Conservation (phyloP, 2,888 invertebrate species). For the Mycalesis mineus region DNA sequence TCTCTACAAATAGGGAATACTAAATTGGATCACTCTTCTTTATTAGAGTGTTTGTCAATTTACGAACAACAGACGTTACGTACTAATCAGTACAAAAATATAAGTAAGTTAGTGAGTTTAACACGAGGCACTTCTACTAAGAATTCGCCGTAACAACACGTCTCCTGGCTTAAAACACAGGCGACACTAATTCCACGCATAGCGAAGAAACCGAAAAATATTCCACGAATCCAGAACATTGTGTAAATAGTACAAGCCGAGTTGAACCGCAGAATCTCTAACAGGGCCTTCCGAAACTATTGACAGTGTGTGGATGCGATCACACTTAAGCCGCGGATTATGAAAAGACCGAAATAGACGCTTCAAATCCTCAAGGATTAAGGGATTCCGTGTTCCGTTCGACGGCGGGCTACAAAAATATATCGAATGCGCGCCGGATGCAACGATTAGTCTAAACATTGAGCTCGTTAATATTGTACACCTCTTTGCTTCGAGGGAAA, state of each 20-base stretch:
- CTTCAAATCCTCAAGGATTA: constrained; percentile 75
- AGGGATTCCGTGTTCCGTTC: constrained; percentile 74
- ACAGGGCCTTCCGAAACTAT: constrained; percentile 74
- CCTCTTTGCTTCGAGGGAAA: constrained; percentile 18
- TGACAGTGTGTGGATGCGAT: constrained; percentile 79
- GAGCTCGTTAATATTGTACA: constrained; percentile 63
- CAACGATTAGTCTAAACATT: constrained; percentile 74
- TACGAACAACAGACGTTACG: no score
- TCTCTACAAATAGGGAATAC: no score
- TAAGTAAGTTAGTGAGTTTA: not conserved
- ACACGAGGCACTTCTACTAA: constrained; percentile 25
- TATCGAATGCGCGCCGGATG: constrained; percentile 73
- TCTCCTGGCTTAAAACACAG: constrained; percentile 48
- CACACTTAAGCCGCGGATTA: constrained; percentile 76
- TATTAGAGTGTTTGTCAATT: no score
- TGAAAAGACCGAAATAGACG: constrained; percentile 78
- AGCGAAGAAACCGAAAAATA: constrained; percentile 68
- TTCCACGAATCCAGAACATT: constrained; percentile 59
- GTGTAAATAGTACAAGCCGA: constrained; percentile 63
- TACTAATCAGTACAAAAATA: no score
- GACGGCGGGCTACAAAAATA: constrained; percentile 74
- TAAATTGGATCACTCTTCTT: no score
- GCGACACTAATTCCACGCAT: constrained; percentile 43
- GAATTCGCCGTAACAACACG: constrained; percentile 52
- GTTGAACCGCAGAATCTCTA: constrained; percentile 70